Evolutionary conservation across 2,113 vertebrate species (phyloP).

Genomic region (Macrotus californicus): DNA sequence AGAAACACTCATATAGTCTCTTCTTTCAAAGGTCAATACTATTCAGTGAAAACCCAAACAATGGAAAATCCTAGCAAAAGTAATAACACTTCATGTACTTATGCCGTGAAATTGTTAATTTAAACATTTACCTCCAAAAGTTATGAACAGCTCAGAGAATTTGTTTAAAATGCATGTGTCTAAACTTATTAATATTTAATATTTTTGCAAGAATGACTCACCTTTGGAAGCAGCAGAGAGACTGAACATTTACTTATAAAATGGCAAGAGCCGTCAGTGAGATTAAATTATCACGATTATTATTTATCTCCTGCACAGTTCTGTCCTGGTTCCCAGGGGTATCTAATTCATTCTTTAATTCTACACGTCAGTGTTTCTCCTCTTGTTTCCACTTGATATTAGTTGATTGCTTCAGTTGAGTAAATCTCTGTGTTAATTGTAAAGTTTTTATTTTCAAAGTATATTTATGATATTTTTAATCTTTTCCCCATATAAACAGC

Average conservation of each 20-base stretch:
- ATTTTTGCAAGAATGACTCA: not conserved
- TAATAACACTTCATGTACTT: not conserved
- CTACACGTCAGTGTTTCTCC: not conserved
- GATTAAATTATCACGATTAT: not conserved
- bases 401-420: not conserved
- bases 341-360: not conserved
- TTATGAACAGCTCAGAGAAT: not conserved
- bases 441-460: not conserved
- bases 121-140: not conserved
- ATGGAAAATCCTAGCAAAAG: not conserved
- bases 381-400: not conserved
- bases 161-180: not conserved
- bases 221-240: not conserved
- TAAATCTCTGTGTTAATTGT: not conserved
- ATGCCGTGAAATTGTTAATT: not conserved
- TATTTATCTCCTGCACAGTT: not conserved
- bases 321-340: not conserved
- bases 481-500: not conserved
- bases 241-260: not conserved
- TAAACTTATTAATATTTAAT: constrained; percentile 24
- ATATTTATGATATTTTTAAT: not conserved
- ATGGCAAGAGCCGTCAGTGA: not conserved
- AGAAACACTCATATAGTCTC: not conserved
- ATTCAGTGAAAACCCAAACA: not conserved
- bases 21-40: not conserved